These are phyloP conservation scores for Anadara kagoshimensis DNA, from an alignment of 1,140 invertebrate species.

Conservation along the genomic window DNA sequence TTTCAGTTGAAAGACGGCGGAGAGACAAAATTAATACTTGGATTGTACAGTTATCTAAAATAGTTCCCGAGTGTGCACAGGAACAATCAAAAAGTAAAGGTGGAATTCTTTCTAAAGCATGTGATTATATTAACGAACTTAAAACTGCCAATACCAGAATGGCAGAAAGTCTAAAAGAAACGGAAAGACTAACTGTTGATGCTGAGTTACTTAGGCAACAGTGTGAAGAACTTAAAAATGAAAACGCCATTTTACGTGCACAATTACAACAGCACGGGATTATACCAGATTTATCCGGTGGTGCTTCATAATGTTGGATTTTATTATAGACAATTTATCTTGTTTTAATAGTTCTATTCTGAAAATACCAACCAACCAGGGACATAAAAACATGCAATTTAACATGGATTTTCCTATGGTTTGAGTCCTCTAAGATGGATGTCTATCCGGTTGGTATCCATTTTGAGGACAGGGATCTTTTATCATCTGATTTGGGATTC, in stretches of 20 bases:
- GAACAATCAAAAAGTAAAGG: constrained; percentile 87
- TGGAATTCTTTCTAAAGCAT: constrained; percentile 95
- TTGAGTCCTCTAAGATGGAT: no score
- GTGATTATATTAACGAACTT: constrained; percentile 94
- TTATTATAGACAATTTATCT: neutral
- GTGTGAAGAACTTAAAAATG: constrained; percentile 78
- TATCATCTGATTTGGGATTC: no score
- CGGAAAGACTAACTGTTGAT: constrained; percentile 79
- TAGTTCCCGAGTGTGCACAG: constrained; percentile 77
- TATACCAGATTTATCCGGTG: constrained; percentile 56
- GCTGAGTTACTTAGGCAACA: constrained; percentile 77
- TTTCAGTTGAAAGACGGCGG: constrained; percentile 74
- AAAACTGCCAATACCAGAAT: constrained; percentile 84
- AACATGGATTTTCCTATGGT: no score
- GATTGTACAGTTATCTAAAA: constrained; percentile 93
- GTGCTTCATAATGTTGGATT: constrained; percentile 65
- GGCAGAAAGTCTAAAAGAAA: constrained; percentile 78
- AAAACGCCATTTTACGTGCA: constrained; percentile 78
- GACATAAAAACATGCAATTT: no score
- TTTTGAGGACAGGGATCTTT: no score
- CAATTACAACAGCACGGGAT: constrained; percentile 75
- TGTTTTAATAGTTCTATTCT: no score
- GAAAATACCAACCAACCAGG: no score
- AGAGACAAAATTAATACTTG: constrained; percentile 97
- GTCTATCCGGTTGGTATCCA: no score